phyloP scores from a whole-genome alignment of 2,113 vertebrate species.

The Cheilinus undulatus region DNA sequence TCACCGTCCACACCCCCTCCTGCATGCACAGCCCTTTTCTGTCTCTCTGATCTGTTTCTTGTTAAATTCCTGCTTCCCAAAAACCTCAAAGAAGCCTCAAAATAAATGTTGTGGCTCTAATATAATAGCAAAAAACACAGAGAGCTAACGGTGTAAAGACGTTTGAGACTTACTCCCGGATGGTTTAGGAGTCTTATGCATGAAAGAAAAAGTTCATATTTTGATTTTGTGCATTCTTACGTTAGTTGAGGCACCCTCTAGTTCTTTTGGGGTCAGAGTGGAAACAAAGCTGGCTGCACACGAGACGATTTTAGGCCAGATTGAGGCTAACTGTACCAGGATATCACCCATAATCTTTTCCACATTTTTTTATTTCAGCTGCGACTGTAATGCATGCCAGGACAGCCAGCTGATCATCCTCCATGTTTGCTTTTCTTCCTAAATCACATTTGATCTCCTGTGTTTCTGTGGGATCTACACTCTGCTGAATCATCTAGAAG shows the following conservation, averaged over 20 bases:
- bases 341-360: too few relatives aligned
- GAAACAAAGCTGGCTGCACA: conserved; percentile 42
- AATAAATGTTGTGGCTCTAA: conserved; percentile 62
- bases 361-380: too few relatives aligned
- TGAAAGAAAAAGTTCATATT: conserved; percentile 12
- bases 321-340: too few relatives aligned
- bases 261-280: background rate
- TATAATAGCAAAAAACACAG: conserved; percentile 39
- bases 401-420: too few relatives aligned
- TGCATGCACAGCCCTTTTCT: conserved; percentile 54
- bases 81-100: conserved; percentile 45
- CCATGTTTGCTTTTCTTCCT: too few relatives aligned
- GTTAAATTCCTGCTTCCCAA: conserved; percentile 63
- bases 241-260: background rate
- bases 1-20: conserved; percentile 72
- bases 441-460: too few relatives aligned
- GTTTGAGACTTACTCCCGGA: background rate
- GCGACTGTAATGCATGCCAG: too few relatives aligned
- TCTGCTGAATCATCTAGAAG: too few relatives aligned
- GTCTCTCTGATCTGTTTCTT: conserved; percentile 68
- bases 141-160: conserved; percentile 17
- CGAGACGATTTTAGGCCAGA: too few relatives aligned
- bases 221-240: conserved; percentile 14
- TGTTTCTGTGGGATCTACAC: too few relatives aligned
- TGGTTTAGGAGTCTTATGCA: too few relatives aligned